Conservation (phyloP, 2,888 invertebrate species). For the Acanthopleura granulata region DNA sequence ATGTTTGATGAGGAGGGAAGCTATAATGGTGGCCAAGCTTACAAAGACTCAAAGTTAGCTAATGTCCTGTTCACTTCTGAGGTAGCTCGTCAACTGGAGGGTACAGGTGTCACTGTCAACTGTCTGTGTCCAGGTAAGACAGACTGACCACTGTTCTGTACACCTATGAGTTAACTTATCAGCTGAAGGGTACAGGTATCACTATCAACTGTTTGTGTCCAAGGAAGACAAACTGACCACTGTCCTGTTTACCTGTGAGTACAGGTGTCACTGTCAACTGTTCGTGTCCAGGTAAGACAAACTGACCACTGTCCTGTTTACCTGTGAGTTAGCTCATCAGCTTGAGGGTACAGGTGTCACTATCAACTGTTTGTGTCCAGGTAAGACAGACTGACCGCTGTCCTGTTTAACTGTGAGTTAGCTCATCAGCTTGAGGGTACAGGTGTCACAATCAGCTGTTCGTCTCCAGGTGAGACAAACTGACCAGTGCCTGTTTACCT, state of each 20-base stretch:
- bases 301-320: background rate
- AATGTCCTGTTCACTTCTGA: slow-evolving; percentile 55
- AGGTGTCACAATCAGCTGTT: background rate
- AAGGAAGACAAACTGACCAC: background rate
- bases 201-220: slow-evolving; percentile 3
- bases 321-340: background rate
- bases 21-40: slow-evolving; percentile 50
- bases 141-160: background rate
- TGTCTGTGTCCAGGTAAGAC: slow-evolving; percentile 53
- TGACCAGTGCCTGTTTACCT: background rate
- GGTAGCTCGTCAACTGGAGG: slow-evolving; percentile 49
- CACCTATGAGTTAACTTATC: background rate
- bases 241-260: background rate
- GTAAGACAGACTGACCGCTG: no score
- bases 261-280: slow-evolving; percentile 6
- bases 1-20: slow-evolving; percentile 27
- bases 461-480: background rate
- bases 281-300: background rate
- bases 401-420: background rate
- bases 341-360: background rate
- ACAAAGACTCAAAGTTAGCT: slow-evolving; percentile 60
- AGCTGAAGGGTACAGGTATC: background rate
- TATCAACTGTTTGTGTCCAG: background rate
- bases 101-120: slow-evolving; percentile 50
- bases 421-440: background rate